Base-by-base conservation (phyloP, 2,888 invertebrate species). In the Drosophila quinaria region DNA sequence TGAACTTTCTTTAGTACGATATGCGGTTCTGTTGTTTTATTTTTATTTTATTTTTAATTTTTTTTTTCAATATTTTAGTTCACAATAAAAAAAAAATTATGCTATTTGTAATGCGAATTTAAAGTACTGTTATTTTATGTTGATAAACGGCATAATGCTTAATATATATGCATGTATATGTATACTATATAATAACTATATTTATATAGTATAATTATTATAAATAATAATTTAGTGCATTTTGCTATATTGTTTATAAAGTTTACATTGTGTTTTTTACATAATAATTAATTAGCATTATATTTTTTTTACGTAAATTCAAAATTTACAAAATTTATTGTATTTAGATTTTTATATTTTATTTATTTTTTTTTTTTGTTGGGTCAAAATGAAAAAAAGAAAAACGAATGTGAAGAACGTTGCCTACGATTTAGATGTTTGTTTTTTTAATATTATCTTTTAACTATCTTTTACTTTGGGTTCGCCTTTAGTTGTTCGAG, bases 171-270 rank as follows among this genome's bases (percentile, higher is more conserved):
- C 66, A 37, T 67, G 41, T 67, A 51, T 74, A 31, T 64, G 50
- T 74, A 22, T 66, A 68, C 37, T 74, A 70, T 75, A 58, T 51
- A 51, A 47, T 70, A 55, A 46, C 25, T 69, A 55, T 78, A 62
- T 42, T 63, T 55, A 64, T 78, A 37, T 67, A 59, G 63, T 79
- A 58, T 64, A 65, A 70, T 85, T 67, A 70, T 85, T 82, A 80
- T 81, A 83, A 84, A 83, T 88, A 84, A 84, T 84, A 87, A 86
- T 86, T 89, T 89, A 85, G 89, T 89, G 86, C 86, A 87, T 80
- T 82, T 85, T 83, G 81, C 88, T 87, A 87, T 82, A 78, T 69
- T 74, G 49, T 77, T 74, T 70, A 74, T 77, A 75, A 68, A 66
- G 60, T 66, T 74, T 72, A 68, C 67, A 77, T 70, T 65, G 63